phyloP scores from a whole-genome alignment of 2,113 vertebrate species.

The Sardina pilchardus region DNA sequence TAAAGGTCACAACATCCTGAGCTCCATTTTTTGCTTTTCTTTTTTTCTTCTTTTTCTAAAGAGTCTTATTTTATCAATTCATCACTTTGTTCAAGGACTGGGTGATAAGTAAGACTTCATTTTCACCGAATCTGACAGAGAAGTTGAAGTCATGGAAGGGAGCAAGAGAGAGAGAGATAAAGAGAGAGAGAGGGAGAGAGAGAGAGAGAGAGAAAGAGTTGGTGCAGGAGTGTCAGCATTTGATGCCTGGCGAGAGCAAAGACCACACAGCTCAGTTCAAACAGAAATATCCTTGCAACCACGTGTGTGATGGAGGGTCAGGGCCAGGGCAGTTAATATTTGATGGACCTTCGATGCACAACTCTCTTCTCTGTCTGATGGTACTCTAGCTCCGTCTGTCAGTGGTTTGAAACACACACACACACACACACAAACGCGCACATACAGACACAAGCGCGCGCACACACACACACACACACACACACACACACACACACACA shows the following conservation, averaged over 20 bases:
- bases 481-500: no score
- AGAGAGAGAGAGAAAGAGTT: neutral
- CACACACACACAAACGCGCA: neutral
- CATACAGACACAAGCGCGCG: neutral
- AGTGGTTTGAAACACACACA: neutral
- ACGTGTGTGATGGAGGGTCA: neutral
- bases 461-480: neutral
- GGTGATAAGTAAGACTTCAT: neutral
- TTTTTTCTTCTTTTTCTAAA: neutral
- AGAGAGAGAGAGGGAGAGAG: neutral
- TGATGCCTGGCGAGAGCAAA: neutral
- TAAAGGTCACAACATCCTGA: neutral
- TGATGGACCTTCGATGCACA: neutral
- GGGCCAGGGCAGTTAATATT: conserved; percentile 10
- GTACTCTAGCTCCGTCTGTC: neutral
- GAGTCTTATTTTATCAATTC: neutral
- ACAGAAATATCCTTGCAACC: neutral
- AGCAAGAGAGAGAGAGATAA: neutral
- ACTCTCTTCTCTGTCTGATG: neutral
- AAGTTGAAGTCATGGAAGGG: neutral
- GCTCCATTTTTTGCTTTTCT: neutral
- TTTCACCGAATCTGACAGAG: neutral
- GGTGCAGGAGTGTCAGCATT: neutral
- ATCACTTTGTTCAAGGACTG: conserved; percentile 8
- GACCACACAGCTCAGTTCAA: conserved; percentile 5